Evolutionary conservation across 2,113 vertebrate genomes (phyloP), one percentile per base, ranked within the genome.

Genomic region (Chaetura pelagica): DNA sequence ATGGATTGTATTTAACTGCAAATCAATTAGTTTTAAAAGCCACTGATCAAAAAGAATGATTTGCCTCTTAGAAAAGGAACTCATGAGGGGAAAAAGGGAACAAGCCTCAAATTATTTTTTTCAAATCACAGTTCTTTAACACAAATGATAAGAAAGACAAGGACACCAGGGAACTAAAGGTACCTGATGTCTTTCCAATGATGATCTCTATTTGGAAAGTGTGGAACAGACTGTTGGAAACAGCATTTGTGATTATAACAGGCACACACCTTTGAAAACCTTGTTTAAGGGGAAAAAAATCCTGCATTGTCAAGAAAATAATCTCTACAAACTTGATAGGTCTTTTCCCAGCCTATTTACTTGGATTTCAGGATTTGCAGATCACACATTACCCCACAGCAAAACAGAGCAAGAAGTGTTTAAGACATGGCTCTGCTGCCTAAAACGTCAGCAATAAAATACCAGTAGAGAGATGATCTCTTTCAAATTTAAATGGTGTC

Each of bases 1-100:
- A 76, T 1, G 5, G 44, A 71, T 42, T 29, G 18, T 17, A 85
- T 88, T 96, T 90, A 95, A 95, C 88, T 88, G 59, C 35, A 88
- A 94, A 93, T 83, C 79, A 90, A 69, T 4, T 24, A 4, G 9
- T 66, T 93, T 79, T 49, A 93, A 92, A 93, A 81, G 74, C 91
- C 93, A 96, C 34, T 34, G 74, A 81, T 68, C 34, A 81, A 84
- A 69, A 90, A 68, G 30, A 89, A 78, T 46, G 8, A 52, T 85
- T 34, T 58, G n/a, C 6, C 52, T 72, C 30, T 72, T 48, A 69
- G 46, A 77, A 88, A 77, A 86, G 35, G 34, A 73, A 85, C 34
- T 42, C 51, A 69, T 54, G 27, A 61, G 14, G 30, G 84, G 4
- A 48, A 82, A 92, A 88, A 44, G 0, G 1, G 29, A 68, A 64